These are phyloP conservation scores for Cryptosula pallasiana DNA, from an alignment of 2,888 invertebrate species.

Conservation along the genomic window DNA sequence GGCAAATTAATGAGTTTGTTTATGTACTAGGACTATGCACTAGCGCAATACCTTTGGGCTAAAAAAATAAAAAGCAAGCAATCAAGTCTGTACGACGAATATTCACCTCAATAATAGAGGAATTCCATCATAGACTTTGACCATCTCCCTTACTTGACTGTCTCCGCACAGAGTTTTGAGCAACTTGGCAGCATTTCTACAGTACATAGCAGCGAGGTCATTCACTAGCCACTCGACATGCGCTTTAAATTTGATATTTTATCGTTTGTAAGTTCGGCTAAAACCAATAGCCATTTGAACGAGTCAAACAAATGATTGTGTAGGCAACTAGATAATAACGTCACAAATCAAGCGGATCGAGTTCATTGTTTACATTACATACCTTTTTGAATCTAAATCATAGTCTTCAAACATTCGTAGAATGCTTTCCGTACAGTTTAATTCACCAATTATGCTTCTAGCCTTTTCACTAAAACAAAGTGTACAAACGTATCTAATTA, in stretches of 20 bases:
- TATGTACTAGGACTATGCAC: no score
- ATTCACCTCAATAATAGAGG: conserved; percentile 48
- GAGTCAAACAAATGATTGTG: background rate
- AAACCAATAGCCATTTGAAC: background rate
- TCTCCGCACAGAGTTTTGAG: conserved; percentile 45
- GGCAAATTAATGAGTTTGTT: no score
- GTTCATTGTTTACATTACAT: conserved; percentile 30
- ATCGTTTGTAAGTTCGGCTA: background rate
- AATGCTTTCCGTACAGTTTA: conserved; percentile 46
- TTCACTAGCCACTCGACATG: background rate
- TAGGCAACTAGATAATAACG: background rate
- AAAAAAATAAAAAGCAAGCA: no score
- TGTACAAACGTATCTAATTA: no score
- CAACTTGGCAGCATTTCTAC: conserved; percentile 47
- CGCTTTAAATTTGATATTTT: conserved; percentile 23
- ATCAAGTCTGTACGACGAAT: no score
- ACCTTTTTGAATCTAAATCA: conserved; percentile 51
- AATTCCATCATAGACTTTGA: conserved; percentile 48
- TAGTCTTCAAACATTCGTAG: conserved; percentile 49
- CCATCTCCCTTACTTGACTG: conserved; percentile 39
- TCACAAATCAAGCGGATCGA: background rate
- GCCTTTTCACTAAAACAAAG: conserved; percentile 39
- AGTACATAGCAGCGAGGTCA: no score
- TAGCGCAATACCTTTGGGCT: no score
- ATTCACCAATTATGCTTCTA: conserved; percentile 40